Conservation (phyloP, 2,113 vertebrate genomes). For the Lampris incognitus region DNA sequence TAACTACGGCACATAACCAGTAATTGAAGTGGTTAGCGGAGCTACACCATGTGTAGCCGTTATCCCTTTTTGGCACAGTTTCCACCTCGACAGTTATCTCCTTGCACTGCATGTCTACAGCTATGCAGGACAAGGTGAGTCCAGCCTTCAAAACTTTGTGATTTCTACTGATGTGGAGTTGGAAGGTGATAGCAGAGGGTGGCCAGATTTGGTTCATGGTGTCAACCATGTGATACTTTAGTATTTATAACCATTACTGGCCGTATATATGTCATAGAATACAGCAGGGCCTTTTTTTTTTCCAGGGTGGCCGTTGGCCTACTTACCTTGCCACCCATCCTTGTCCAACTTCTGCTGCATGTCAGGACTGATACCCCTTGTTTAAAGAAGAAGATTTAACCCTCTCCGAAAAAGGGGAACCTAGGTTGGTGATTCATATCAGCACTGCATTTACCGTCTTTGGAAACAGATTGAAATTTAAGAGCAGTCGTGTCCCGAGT, state of each 20-base stretch:
- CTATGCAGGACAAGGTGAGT: slow-evolving; percentile 79
- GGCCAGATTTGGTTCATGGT: slow-evolving; percentile 75
- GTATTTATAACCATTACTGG: slow-evolving; percentile 81
- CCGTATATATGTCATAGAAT: slow-evolving; percentile 72
- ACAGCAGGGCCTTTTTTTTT: slow-evolving; percentile 67
- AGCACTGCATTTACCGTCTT: neutral
- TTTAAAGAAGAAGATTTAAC: slow-evolving; percentile 40
- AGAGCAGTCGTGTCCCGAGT: neutral
- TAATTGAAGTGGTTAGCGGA: slow-evolving; percentile 24
- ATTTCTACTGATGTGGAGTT: slow-evolving; percentile 64
- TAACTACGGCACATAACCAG: slow-evolving; percentile 14
- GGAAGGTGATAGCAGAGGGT: slow-evolving; percentile 72
- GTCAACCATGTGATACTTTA: slow-evolving; percentile 73
- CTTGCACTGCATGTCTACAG: slow-evolving; percentile 39
- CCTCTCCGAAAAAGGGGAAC: neutral
- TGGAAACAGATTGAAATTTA: neutral
- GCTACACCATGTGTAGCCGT: slow-evolving; percentile 11
- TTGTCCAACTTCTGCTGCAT: slow-evolving; percentile 51
- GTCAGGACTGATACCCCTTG: slow-evolving; percentile 47
- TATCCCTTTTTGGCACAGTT: slow-evolving; percentile 58
- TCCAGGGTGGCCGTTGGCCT: slow-evolving; percentile 74
- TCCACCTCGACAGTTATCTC: slow-evolving; percentile 52
- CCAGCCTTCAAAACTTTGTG: slow-evolving; percentile 78
- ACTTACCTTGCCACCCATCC: slow-evolving; percentile 70
- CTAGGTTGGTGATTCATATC: neutral